These are phyloP conservation scores for Paelopatides confundens DNA, from an alignment of 53 echinoderm and acorn worm species.

Conservation along the genomic window DNA sequence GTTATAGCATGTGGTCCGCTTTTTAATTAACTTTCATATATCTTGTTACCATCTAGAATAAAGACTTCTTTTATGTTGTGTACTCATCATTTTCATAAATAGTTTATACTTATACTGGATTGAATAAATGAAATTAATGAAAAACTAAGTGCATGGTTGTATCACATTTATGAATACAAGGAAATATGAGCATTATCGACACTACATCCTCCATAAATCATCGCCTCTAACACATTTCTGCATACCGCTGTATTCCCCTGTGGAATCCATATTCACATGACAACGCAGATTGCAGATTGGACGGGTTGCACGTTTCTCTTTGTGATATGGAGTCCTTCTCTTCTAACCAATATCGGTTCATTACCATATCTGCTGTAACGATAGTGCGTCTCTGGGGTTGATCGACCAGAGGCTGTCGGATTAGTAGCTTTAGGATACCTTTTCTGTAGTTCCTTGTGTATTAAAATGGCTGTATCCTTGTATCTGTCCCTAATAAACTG, in stretches of 20 bases:
- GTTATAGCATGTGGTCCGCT: no score
- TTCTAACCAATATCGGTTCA: constrained; percentile 65
- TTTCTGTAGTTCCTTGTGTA: constrained; percentile 73
- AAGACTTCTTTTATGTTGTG: no score
- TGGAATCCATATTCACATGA: constrained; percentile 57
- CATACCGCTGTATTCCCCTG: background rate
- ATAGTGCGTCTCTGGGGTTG: constrained; percentile 37
- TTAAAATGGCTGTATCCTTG: constrained; percentile 72
- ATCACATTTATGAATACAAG: no score
- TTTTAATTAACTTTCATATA: no score
- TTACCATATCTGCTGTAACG: constrained; percentile 85
- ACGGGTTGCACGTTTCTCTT: constrained; percentile 63
- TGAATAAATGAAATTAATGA: no score
- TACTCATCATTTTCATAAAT: no score
- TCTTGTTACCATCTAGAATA: no score
- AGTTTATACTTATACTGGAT: no score
- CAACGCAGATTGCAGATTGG: constrained; percentile 75
- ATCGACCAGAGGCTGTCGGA: background rate
- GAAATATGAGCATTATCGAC: no score
- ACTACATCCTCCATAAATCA: no score
- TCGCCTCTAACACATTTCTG: background rate
- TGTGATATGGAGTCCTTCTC: constrained; percentile 61
- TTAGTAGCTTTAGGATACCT: background rate
- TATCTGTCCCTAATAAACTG: constrained; percentile 40
- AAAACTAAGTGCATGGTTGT: no score